Base-by-base conservation (phyloP, 2,797 vertebrate species). In the Xenopus petersii region DNA sequence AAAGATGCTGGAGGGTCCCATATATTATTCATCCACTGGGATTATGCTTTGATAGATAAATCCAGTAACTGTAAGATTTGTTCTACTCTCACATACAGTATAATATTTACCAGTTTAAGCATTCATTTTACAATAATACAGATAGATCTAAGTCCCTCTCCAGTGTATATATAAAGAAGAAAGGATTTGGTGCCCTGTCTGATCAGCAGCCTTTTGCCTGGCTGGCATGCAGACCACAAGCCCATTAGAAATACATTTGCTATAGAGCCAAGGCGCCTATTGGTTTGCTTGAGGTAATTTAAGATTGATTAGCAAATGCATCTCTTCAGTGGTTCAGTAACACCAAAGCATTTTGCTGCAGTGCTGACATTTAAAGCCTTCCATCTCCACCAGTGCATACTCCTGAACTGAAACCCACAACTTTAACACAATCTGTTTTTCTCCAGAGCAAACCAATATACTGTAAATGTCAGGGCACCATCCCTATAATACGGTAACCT, bases 161-260 rank as follows among this genome's bases (percentile, higher is more conserved):
- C 24, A 61, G 24, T 24, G 10, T 12, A 56, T 3, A 56, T 16
- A 33, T 16, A 67, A 61, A 17, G 9, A 17, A 21, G 8, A 26
- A 30, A 21, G 73, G 17, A 46, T 58, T 63, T 21, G 59, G 15
- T 63, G 11, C 11, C 26, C 16, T 9, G 1, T 36, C 13, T 16
- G 6, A 26, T 63, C 66, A 15, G 70, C 70, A 58, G 49, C 59
- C 11, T 59, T 30, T 24, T 36, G 64, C 49, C 49, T 26, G 58
- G 64, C 64, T 49, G 36, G 24, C 54, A 42, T 36, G 60, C 54
- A 67, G 63, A 79, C 77, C 71, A 74, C 77, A 74, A 79, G 55
- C 61, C 77, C 77, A 79, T 79, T 79, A 79, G 66, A 66, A 66
- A 70, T 65, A 42, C 77, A 79, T 79, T 79, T 79, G 76, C 66